Base-by-base conservation (phyloP, 2,797 vertebrate species). In the Lacerta agilis region DNA sequence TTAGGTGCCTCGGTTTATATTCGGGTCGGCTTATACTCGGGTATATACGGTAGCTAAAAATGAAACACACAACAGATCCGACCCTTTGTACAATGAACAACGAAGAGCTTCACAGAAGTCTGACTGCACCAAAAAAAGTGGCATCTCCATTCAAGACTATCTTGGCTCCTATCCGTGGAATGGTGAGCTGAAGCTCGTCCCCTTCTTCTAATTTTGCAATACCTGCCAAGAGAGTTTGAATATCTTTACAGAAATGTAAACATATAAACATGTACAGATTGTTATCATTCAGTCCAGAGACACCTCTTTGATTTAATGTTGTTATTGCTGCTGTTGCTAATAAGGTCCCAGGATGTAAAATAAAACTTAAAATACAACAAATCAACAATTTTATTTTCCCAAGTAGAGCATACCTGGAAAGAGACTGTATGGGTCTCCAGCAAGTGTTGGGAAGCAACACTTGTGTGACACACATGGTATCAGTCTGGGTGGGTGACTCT, bases 101-200 rank as follows among this genome's bases (percentile, higher is more conserved):
- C 2, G 0, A 89, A 85, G 45, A 43, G 23, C 79, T 91, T 98
- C 96, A 99, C 94, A 96, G 94, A 92, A 99, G 98, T 92, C 98
- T 98, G 91, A 99, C 90, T 29, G 98, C 98, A 49, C 99, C 99
- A 87, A 99, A 97, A 95, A 98, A 99, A 45, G 98, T 99, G 91
- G 97, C 96, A 6, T 99, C 98, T 88, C 98, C 99, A n/a, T 97
- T 97, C 92, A 97, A 95, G 43, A 98, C 98, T 92, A 99, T 97
- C 58, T 97, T 97, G 69, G 98, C 98, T 18, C 96, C 94, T 25
- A 96, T 89, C 1, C 98, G 97, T 13, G 98, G 98, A 91, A 99
- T 98, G 80, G 98, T 97, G 86, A 99, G 97, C 90, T 99, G 98
- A 95, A 99, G 96, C 79, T 97, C 97, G 92, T 99, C 99, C 1